These are phyloP conservation scores for Ruditapes philippinarum DNA, from an alignment of 1,140 invertebrate species.

Conservation along the genomic window DNA sequence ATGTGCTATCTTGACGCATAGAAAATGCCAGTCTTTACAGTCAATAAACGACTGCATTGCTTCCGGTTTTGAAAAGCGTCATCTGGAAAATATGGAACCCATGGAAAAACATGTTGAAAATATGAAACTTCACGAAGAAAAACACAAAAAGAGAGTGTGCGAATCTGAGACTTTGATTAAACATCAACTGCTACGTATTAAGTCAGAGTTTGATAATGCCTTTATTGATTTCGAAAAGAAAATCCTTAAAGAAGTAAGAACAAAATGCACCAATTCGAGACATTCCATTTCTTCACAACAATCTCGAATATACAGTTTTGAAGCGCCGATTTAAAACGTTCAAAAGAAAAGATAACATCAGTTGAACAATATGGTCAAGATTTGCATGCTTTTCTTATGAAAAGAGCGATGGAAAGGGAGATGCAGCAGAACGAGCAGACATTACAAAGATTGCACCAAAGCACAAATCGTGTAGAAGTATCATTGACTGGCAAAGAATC, in stretches of 20 bases:
- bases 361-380: background rate
- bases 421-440: background rate
- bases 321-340: background rate
- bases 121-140: background rate
- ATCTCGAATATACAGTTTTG: background rate
- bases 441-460: too few species aligned
- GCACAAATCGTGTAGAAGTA: too few species aligned
- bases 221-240: background rate
- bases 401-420: background rate
- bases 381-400: background rate
- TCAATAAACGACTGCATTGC: background rate
- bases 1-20: conserved; percentile 1
- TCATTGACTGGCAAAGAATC: too few species aligned
- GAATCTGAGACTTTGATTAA: background rate
- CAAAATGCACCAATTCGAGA: background rate
- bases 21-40: background rate
- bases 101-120: background rate
- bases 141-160: background rate
- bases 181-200: background rate
- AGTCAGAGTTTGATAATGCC: background rate
- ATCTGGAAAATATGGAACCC: background rate
- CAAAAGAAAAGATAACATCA: background rate
- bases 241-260: background rate
- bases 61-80: background rate
- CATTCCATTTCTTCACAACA: background rate